These are phyloP conservation scores for Drosophila lacicola DNA, from an alignment of 2,888 invertebrate genomes.

Conservation along the genomic window DNA sequence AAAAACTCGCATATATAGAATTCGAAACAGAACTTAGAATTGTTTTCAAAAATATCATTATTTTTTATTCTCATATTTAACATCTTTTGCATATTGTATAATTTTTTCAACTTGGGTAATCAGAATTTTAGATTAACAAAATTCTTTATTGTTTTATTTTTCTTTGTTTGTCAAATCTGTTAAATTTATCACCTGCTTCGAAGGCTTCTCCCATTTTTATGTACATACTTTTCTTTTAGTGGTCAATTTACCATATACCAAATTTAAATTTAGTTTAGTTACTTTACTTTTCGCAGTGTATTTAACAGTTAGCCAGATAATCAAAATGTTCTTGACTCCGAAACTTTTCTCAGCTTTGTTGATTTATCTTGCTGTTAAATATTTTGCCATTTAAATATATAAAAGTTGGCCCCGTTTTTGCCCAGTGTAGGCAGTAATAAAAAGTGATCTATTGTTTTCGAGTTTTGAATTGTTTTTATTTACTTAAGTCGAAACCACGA, in stretches of 20 bases:
- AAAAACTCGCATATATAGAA: too few species aligned
- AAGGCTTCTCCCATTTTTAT: neutral
- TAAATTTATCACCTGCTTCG: too few species aligned
- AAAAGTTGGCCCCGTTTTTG: neutral
- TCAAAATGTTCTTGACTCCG: neutral
- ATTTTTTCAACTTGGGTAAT: too few species aligned
- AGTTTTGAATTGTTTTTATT: constrained; percentile 64
- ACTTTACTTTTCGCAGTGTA: neutral
- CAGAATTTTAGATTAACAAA: too few species aligned
- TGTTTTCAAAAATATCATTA: too few species aligned
- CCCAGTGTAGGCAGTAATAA: constrained; percentile 17
- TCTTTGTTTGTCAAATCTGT: too few species aligned
- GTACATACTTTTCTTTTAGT: neutral
- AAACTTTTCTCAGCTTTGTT: neutral
- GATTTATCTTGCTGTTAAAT: neutral
- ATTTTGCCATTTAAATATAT: neutral
- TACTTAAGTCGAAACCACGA: constrained; percentile 69
- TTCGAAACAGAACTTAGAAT: too few species aligned
- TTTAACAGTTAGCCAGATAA: neutral
- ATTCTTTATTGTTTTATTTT: too few species aligned
- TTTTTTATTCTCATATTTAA: too few species aligned
- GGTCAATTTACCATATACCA: neutral
- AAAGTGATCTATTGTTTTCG: constrained; percentile 30
- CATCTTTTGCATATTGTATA: too few species aligned
- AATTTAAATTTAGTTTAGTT: too few species aligned